Evolutionary conservation across 2,797 vertebrate genomes (phyloP), one percentile per base, ranked within the genome.

Genomic region (Decapterus maruadsi): DNA sequence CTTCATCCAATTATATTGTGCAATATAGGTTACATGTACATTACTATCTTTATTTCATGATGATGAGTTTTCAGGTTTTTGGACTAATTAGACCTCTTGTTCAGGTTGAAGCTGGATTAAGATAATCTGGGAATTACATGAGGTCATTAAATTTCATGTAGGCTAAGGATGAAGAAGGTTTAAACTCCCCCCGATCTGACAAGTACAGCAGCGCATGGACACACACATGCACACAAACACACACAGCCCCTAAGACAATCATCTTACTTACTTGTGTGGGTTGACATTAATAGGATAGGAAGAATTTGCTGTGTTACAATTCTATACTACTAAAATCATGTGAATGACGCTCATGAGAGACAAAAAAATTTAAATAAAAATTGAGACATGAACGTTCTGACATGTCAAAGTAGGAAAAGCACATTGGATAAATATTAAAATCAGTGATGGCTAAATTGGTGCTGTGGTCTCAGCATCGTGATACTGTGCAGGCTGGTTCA

Each of bases 41-140:
- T 36, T 26, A 46, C 14, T 3, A 66, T 42, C 8, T 60, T 48
- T n/a, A 45, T 50, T 38, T 58, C 17, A 51, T 53, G 46, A 16
- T 0, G 8, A 58, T 64, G 38, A 29, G 8, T 58, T 68, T 48
- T 17, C 45, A 19, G 16, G 19, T 48, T 17, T 48, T 45, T 48
- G 19, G 17, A 48, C 17, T 55, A 48, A 75, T 59, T 53, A 57
- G 53, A 20, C 64, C 54, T 75, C 40, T 31, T 54, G 66, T 13
- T 66, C 50, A 38, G 22, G 56, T 20, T 36, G 8, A 40, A 11
- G 36, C 20, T 56, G 62, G 36, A 4, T 50, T 43, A 5, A 40
- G 22, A 51, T 26, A 13, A 29, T 4, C 29, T 16, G 57, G 42
- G n/a, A 65, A 65, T 22, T 20, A 58, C 0, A 17, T 8, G 22